phyloP scores from a whole-genome alignment of 2,888 invertebrate genomes.

The Sarcophaga carnaria region DNA sequence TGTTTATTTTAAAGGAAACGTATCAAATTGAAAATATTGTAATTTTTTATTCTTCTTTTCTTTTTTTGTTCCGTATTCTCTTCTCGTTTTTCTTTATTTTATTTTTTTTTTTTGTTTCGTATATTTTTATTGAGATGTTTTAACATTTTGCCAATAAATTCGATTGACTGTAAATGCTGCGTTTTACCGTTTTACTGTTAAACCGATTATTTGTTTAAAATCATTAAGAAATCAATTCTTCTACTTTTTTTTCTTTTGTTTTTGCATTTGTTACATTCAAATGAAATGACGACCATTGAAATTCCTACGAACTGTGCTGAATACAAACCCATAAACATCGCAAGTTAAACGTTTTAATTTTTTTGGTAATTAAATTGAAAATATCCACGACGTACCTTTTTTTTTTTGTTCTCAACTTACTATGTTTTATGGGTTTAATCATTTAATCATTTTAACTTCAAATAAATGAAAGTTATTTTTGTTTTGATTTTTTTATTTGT shows the following conservation, averaged over 20 bases:
- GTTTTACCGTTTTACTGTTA: constrained; percentile 38
- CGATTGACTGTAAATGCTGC: not conserved
- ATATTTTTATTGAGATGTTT: not conserved
- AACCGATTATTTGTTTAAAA: constrained; percentile 27
- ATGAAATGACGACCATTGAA: not conserved
- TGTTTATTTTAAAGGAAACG: constrained; percentile 7
- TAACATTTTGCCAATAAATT: constrained; percentile 6
- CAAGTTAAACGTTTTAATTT: not conserved
- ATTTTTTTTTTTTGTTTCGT: not conserved
- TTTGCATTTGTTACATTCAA: not conserved
- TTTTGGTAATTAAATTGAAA: constrained; percentile 21
- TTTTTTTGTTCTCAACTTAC: not conserved
- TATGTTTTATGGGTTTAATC: not conserved
- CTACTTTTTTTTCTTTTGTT: too few relatives aligned
- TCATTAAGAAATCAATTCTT: not conserved
- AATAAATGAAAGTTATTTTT: constrained; percentile 48
- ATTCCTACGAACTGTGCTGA: not conserved
- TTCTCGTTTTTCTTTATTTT: not conserved
- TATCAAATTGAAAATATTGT: not conserved
- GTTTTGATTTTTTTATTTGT: too few relatives aligned
- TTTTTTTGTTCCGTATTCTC: not conserved
- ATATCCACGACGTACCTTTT: not conserved
- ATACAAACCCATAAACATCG: not conserved
- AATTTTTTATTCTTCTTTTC: not conserved
- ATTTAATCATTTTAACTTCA: constrained; percentile 2